Percentiles rank a stretch among this genome's conserved stretches.
phyloP scores from a whole-genome alignment of 2,113 vertebrate genomes.

The Muntiacus reevesi region DNA sequence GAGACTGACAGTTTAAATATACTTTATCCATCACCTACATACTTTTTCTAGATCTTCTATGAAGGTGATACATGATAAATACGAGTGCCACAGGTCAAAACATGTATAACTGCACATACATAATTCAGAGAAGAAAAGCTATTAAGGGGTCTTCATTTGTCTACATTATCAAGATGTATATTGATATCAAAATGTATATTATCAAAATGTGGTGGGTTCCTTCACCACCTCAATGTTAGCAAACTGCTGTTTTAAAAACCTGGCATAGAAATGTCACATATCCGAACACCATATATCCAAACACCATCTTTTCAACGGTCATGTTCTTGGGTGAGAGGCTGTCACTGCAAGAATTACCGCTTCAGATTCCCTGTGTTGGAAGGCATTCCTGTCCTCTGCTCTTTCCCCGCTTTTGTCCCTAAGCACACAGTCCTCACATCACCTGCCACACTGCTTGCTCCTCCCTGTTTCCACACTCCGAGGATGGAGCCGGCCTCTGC shows the following conservation, averaged over 20 bases:
- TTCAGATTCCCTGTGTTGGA: neutral
- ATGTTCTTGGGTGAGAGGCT: neutral
- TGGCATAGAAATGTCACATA: neutral
- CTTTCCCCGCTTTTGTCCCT: neutral
- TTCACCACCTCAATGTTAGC: neutral
- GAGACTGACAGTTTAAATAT: neutral
- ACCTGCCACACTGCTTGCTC: neutral
- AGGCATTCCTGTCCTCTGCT: neutral
- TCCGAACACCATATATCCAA: neutral
- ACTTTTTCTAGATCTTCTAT: neutral
- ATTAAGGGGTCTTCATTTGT: neutral
- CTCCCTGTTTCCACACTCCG: neutral
- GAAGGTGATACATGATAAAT: neutral
- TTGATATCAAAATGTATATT: too few relatives aligned
- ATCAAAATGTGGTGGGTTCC: neutral
- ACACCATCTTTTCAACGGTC: neutral
- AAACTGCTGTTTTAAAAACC: neutral
- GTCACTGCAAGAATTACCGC: neutral
- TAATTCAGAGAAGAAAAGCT: neutral
- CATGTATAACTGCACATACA: neutral
- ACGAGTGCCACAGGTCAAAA: neutral
- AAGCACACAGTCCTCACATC: neutral
- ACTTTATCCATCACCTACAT: neutral
- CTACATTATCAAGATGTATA: neutral
- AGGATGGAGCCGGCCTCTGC: neutral